Conservation (phyloP, 2,113 vertebrate species). For the Chaetura pelagica region DNA sequence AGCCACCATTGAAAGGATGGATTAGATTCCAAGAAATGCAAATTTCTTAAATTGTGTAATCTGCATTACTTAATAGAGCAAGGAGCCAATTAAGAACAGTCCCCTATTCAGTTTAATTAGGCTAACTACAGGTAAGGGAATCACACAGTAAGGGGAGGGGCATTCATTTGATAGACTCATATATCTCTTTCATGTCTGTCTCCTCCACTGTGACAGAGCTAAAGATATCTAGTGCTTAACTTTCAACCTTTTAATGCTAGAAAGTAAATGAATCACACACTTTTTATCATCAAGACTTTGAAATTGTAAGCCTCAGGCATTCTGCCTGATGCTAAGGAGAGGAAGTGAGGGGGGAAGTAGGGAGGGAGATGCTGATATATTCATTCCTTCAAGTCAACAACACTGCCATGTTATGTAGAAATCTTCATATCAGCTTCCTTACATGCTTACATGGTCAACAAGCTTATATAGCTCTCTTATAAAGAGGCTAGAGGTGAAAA, state of each 20-base stretch:
- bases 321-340: not conserved
- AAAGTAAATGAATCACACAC: conserved; percentile 29
- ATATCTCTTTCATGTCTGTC: conserved; percentile 58
- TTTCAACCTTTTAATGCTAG: conserved; percentile 55
- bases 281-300: not conserved
- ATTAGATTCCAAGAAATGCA: conserved; percentile 45
- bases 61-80: conserved; percentile 83
- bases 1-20: not conserved
- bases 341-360: not conserved
- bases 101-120: conserved; percentile 82
- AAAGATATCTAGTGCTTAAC: conserved; percentile 56
- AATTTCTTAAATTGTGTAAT: conserved; percentile 72
- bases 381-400: not conserved
- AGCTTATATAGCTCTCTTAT: not conserved
- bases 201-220: conserved; percentile 54
- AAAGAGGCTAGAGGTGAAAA: not conserved
- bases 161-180: conserved; percentile 50
- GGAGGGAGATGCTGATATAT: not conserved
- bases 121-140: conserved; percentile 85
- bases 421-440: not conserved
- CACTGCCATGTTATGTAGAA: not conserved
- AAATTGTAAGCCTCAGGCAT: not conserved
- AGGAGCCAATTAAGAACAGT: conserved; percentile 81
- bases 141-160: conserved; percentile 66
- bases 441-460: not conserved